A percentile compares a stretch with the other conserved stretches of the same genome.
Evolutionary conservation across 2,888 invertebrate genomes (phyloP).

Genomic region (Yponomeuta malinellus): DNA sequence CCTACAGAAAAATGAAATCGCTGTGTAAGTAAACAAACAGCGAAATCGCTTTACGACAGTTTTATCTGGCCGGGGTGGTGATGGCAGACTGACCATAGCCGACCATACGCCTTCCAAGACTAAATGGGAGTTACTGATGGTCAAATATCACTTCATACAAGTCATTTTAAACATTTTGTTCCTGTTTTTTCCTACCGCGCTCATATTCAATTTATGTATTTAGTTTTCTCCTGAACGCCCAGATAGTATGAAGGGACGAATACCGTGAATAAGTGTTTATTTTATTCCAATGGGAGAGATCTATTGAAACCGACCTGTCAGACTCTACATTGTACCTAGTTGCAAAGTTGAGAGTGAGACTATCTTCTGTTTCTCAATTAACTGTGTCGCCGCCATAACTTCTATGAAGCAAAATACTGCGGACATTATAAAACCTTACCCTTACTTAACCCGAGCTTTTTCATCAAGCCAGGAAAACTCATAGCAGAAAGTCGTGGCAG

Average conservation of each 20-base stretch:
- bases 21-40: background rate
- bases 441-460: background rate
- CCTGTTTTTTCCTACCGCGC: too few species aligned
- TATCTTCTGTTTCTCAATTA: background rate
- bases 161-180: too few species aligned
- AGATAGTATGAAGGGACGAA: too few species aligned
- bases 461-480: background rate
- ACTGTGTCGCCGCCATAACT: background rate
- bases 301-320: too few species aligned
- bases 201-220: too few species aligned
- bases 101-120: background rate
- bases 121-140: too few species aligned
- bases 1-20: background rate
- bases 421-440: background rate
- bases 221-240: too few species aligned
- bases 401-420: background rate
- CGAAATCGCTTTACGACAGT: background rate
- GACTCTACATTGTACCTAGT: too few species aligned
- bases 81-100: background rate
- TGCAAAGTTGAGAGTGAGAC: too few species aligned
- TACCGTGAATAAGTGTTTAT: too few species aligned
- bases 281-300: too few species aligned
- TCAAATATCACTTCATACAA: too few species aligned
- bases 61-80: background rate
- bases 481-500: background rate